Evolutionary conservation across 1,140 invertebrate species (phyloP), one percentile per base, ranked within the genome.

Genomic region (Cryptotermes secundus): DNA sequence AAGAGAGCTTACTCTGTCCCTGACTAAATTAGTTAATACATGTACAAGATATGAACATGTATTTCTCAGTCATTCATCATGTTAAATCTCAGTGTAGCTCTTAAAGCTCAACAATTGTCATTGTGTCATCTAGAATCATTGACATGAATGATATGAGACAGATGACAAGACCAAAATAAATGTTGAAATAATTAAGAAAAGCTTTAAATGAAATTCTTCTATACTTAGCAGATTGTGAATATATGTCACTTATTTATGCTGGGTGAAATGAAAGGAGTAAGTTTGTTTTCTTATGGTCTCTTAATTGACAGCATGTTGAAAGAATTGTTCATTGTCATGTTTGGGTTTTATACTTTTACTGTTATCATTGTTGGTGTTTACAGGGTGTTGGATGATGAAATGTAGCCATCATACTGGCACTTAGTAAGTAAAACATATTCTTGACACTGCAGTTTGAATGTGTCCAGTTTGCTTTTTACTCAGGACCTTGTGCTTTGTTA

Each of bases 371-470:
- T 85, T 86, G 81, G 38, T 83, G 59, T 86, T 86, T 85, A 42
- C 85, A 86, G 85, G 83, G 26, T 84, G 65, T 24, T 86, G 85
- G 85, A 86, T n/a, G 83, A 86, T 82, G 85, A 86, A 36, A 86
- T 86, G 65, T 86, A 86, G 72, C n/a, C 81, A 83, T 83, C 83
- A 83, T 83, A 45, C 65, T 34, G 53, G 42, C 45, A 35, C 31
- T 45, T 34, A 53, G 45, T 45, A 45, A 45, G 83, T 83, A 45
- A 34, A 24, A 34, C 34, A 45, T 12, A 35, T 16, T 31, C 36
- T 42, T 36, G 24, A 14, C 36, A 6, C n/a, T 36, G 36, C 4
- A 31, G n/a, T 45, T 36, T 82, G 81, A 80, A 80, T 36, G 34
- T 36, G 80, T 38, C 34, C 80, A 36, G 36, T 36, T 36, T 38